Conservation (phyloP, 2,888 invertebrate genomes). For the Scelioninae gen. 1 region DNA sequence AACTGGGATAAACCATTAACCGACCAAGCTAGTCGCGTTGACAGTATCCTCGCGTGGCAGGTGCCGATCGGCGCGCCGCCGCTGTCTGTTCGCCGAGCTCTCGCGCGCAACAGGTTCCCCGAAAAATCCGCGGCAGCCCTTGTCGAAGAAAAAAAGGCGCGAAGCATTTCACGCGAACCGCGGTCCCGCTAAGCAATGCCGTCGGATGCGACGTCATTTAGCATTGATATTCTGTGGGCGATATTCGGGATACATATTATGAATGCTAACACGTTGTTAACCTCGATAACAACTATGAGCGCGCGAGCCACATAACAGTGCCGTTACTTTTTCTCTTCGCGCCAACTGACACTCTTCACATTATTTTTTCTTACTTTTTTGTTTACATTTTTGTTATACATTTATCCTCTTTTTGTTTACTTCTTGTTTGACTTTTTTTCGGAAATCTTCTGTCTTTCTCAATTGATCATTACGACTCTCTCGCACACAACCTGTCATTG, state of each 20-base stretch:
- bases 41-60: slow-evolving; percentile 47
- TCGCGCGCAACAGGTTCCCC: slow-evolving; percentile 40
- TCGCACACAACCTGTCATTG: slow-evolving; percentile 18
- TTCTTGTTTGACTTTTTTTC: no score
- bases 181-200: slow-evolving; percentile 23
- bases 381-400: no score
- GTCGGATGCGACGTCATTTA: slow-evolving; percentile 11
- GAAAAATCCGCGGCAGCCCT: background rate
- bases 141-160: no score
- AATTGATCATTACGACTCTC: no score
- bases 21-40: background rate
- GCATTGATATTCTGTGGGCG: slow-evolving; percentile 61
- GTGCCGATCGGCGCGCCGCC: slow-evolving; percentile 56
- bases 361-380: no score
- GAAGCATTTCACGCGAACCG: no score
- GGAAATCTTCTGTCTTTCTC: background rate
- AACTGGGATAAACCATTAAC: no score
- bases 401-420: no score
- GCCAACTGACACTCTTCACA: slow-evolving; percentile 19
- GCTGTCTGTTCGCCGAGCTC: slow-evolving; percentile 27
- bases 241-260: slow-evolving; percentile 60
- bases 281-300: slow-evolving; percentile 63
- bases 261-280: slow-evolving; percentile 65
- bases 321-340: slow-evolving; percentile 51
- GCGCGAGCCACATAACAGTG: slow-evolving; percentile 59